Percentiles rank a stretch among this genome's conserved stretches.
phyloP scores from a whole-genome alignment of 64 coral and sea anemone species.

The Montipora cactus region DNA sequence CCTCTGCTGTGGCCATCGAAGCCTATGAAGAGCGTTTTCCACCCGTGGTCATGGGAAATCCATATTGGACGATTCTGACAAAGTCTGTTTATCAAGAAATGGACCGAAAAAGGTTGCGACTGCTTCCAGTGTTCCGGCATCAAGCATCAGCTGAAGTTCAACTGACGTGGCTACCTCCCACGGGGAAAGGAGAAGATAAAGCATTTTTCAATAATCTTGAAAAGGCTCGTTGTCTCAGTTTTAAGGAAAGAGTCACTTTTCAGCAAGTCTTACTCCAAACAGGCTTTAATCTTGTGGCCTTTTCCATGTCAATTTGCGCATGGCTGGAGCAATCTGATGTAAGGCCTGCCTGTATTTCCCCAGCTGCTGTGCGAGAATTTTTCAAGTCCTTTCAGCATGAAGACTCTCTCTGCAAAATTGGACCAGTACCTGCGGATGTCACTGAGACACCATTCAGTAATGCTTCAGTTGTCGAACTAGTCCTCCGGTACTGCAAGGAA shows the following conservation, averaged over 20 bases:
- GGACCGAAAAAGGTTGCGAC: slow-evolving; percentile 25
- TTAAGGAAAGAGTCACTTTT: background rate
- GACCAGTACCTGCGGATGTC: slow-evolving; percentile 22
- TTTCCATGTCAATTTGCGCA: slow-evolving; percentile 21
- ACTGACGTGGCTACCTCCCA: slow-evolving; percentile 62
- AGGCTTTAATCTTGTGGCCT: slow-evolving; percentile 64
- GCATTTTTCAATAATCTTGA: slow-evolving; percentile 66
- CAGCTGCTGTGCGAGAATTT: slow-evolving; percentile 57
- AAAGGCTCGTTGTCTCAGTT: background rate
- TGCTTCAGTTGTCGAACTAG: background rate
- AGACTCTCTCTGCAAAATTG: slow-evolving; percentile 31
- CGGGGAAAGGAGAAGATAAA: slow-evolving; percentile 39
- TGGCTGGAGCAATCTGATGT: background rate
- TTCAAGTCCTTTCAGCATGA: slow-evolving; percentile 47
- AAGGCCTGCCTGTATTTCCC: background rate
- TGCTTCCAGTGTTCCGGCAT: slow-evolving; percentile 70
- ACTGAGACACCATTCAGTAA: slow-evolving; percentile 47
- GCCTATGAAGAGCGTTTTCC: slow-evolving; percentile 39
- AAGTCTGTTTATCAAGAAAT: slow-evolving; percentile 62
- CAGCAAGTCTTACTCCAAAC: slow-evolving; percentile 24
- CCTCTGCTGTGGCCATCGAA: background rate
- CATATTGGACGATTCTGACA: slow-evolving; percentile 53
- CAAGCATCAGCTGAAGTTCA: background rate
- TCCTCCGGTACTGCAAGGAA: slow-evolving; percentile 77
- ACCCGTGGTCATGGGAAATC: background rate